Percentiles rank a stretch among this genome's conserved stretches.
Evolutionary conservation across 1,140 invertebrate genomes (phyloP).

Genomic region (Cydia pomonella): DNA sequence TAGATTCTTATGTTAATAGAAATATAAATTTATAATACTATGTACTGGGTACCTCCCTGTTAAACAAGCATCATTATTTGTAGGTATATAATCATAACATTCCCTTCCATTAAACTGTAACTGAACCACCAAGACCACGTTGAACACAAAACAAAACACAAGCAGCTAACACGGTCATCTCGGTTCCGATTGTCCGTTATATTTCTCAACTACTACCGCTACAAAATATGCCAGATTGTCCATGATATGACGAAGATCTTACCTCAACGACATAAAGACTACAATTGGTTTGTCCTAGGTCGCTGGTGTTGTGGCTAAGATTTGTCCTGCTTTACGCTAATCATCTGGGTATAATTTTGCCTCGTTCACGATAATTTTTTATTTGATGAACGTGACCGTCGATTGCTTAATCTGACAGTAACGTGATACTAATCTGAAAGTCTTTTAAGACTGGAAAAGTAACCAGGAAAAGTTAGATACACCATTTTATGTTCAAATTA

Average conservation of each 20-base stretch:
- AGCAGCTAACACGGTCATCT: constrained; percentile 26
- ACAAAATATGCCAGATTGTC: background rate
- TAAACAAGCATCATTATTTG: too few relatives aligned
- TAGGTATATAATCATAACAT: too few relatives aligned
- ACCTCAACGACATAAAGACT: background rate
- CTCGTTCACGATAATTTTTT: constrained; percentile 12
- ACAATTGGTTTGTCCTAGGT: background rate
- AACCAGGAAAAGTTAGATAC: background rate
- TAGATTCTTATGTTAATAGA: too few relatives aligned
- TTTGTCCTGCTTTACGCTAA: constrained; percentile 21
- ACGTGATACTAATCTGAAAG: background rate
- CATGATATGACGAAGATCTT: background rate
- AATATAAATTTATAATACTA: too few relatives aligned
- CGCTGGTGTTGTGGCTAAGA: background rate
- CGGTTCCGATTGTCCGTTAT: constrained; percentile 9
- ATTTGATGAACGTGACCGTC: constrained; percentile 29
- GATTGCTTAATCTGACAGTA: constrained; percentile 10
- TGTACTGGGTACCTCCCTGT: too few relatives aligned
- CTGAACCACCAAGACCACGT: background rate
- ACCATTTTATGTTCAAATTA: too few relatives aligned
- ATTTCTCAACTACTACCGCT: constrained; percentile 10
- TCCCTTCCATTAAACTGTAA: background rate
- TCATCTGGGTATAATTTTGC: constrained; percentile 25
- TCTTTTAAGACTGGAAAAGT: constrained; percentile 8
- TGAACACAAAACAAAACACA: constrained; percentile 23